Percentiles rank a stretch among this genome's conserved stretches.
Evolutionary conservation across 2,888 invertebrate species (phyloP).

Genomic region (Tholera decimalis): DNA sequence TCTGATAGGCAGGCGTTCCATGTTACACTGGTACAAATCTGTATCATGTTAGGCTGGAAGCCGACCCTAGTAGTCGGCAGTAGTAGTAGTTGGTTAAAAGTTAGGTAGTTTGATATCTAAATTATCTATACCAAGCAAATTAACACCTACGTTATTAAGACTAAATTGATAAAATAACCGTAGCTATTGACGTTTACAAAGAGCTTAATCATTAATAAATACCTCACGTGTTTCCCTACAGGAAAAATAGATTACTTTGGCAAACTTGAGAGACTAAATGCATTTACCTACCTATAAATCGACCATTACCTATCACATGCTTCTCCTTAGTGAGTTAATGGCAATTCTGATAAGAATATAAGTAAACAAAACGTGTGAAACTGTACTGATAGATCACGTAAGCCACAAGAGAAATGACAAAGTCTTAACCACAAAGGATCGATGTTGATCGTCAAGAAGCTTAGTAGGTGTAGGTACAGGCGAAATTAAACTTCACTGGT

Average conservation of each 20-base stretch:
- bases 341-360: conserved; percentile 36
- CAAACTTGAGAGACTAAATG: conserved; percentile 15
- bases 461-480: not conserved
- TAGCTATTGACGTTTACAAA: not conserved
- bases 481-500: not conserved
- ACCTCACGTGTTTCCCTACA: not conserved
- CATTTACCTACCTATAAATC: conserved; percentile 27
- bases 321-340: conserved; percentile 36
- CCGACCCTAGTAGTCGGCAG: too few species aligned
- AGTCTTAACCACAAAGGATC: conserved; percentile 27
- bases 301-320: conserved; percentile 29
- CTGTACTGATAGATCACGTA: conserved; percentile 44
- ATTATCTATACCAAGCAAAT: not conserved
- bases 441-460: not conserved
- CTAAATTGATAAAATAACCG: not conserved
- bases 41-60: too few species aligned
- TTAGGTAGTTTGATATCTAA: too few species aligned
- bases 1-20: too few species aligned
- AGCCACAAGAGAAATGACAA: conserved; percentile 20
- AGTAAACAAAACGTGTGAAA: conserved; percentile 45
- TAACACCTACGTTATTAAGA: not conserved
- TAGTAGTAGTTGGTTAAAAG: too few species aligned
- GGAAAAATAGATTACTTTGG: conserved; percentile 2
- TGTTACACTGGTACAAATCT: too few species aligned
- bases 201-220: conserved; percentile 2